phyloP scores from a whole-genome alignment of 1,140 invertebrate genomes.

The Paraescarpia echinospica region DNA sequence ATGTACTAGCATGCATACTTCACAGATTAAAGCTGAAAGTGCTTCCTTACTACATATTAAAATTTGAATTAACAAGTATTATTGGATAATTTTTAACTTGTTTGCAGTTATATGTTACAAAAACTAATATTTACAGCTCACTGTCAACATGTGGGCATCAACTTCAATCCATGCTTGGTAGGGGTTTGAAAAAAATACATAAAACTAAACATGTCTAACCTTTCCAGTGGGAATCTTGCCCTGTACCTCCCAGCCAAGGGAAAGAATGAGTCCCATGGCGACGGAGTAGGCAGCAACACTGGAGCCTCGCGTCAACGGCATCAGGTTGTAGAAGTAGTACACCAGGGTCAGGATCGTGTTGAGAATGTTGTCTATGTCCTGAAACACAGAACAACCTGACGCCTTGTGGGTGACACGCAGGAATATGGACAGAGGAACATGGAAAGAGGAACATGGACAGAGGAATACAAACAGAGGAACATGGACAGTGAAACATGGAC shows the following conservation, averaged over 20 bases:
- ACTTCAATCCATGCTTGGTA: not conserved
- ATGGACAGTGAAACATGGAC: too few relatives aligned
- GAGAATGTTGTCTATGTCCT: not conserved
- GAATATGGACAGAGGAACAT: too few relatives aligned
- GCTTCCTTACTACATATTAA: not conserved
- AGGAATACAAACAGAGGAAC: too few relatives aligned
- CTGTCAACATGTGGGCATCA: not conserved
- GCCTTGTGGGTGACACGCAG: too few relatives aligned
- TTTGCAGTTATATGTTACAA: not conserved
- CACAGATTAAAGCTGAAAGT: too few relatives aligned
- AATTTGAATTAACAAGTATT: not conserved
- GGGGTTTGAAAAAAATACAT: not conserved
- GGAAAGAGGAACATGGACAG: too few relatives aligned
- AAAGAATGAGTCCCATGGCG: conserved; percentile 48
- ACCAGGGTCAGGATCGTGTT: conserved; percentile 42
- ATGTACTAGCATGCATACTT: too few relatives aligned
- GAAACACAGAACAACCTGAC: not conserved
- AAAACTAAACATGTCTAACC: conserved; percentile 31
- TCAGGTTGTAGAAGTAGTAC: conserved; percentile 53
- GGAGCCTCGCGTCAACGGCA: conserved; percentile 48
- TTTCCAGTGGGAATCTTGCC: conserved; percentile 48
- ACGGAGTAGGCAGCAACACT: conserved; percentile 51
- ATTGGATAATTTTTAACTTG: not conserved
- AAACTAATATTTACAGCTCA: not conserved
- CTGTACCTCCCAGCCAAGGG: conserved; percentile 45